A percentile compares a stretch with the other conserved stretches of the same genome.
Conservation (phyloP, 1,140 invertebrate species). For the Tetragonula clypearis region DNA sequence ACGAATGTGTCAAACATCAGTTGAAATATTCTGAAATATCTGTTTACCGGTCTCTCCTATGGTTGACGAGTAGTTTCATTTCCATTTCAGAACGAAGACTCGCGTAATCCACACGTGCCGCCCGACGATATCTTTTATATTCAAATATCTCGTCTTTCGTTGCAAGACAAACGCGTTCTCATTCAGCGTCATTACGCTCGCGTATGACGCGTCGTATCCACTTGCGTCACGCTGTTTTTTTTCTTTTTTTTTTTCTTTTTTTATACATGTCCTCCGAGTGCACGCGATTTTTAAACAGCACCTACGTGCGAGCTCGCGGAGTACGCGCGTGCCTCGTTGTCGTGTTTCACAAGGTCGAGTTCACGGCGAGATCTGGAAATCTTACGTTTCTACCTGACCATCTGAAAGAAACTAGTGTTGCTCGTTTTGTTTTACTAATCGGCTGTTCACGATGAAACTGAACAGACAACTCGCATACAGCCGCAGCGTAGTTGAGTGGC, state of each 20-base stretch:
- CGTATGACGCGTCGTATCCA: neutral
- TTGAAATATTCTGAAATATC: no score
- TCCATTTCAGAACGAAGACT: neutral
- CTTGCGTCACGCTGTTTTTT: neutral
- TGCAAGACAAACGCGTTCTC: constrained; percentile 1
- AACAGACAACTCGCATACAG: no score
- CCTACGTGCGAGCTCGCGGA: constrained; percentile 1
- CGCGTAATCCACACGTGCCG: neutral
- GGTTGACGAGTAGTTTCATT: neutral
- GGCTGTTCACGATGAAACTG: no score
- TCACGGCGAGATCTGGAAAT: neutral
- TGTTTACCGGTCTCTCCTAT: neutral
- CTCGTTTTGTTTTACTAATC: no score
- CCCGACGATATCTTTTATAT: neutral
- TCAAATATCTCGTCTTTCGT: neutral
- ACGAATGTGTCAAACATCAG: no score
- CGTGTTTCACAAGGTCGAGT: neutral
- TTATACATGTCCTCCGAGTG: neutral
- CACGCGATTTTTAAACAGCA: constrained; percentile 13
- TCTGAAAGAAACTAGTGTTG: no score
- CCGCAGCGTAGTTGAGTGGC: no score
- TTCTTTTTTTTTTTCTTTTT: no score
- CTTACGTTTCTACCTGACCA: neutral
- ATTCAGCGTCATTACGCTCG: neutral
- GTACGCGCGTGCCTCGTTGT: neutral